Conservation (phyloP, 1,140 invertebrate genomes). For the Aphis gossypii region DNA sequence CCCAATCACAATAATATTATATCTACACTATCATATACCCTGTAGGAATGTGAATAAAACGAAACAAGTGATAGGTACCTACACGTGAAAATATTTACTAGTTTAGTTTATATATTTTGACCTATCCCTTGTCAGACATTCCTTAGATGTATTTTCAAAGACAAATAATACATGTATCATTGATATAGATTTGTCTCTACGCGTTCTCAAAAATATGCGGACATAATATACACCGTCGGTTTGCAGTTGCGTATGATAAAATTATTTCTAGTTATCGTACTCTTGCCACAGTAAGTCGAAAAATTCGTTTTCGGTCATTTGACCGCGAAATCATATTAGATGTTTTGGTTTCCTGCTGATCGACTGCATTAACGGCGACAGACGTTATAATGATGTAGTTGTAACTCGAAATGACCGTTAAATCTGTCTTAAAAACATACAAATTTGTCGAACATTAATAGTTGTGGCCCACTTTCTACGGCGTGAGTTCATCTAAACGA, state of each 20-base stretch:
- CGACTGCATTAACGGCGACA: neutral
- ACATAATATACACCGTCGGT: neutral
- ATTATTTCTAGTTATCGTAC: neutral
- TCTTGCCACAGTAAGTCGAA: neutral
- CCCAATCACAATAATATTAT: too few species aligned
- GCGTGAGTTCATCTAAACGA: neutral
- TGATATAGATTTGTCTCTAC: neutral
- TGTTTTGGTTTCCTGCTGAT: neutral
- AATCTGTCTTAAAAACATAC: neutral
- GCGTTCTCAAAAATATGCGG: neutral
- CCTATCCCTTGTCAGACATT: neutral
- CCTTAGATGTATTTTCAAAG: too few species aligned
- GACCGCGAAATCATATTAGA: neutral
- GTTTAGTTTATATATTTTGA: neutral
- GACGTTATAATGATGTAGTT: neutral
- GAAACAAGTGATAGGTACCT: neutral
- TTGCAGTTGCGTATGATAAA: neutral
- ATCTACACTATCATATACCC: neutral
- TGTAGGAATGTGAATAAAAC: neutral
- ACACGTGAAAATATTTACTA: neutral
- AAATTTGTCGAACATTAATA: neutral
- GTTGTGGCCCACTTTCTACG: neutral
- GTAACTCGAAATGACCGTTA: neutral
- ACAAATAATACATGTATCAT: neutral
- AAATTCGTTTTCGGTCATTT: neutral